phyloP scores from a whole-genome alignment of 2,113 vertebrate species.

The Anguilla rostrata region DNA sequence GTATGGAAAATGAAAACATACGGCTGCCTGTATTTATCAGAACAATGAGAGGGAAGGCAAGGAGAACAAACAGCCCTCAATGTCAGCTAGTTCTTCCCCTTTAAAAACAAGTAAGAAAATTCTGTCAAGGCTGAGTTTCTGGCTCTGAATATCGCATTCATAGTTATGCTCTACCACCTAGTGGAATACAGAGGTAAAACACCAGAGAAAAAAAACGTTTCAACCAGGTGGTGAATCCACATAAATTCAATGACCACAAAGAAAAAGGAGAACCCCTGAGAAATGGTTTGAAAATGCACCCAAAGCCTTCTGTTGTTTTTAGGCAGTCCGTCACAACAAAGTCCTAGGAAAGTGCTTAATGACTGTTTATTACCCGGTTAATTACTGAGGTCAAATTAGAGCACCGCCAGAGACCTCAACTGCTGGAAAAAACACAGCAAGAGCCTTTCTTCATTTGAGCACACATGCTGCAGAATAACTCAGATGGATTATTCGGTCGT shows the following conservation, averaged over 20 bases:
- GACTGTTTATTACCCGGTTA: neutral
- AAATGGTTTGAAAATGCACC: neutral
- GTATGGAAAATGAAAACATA: conserved; percentile 33
- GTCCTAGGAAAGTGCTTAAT: neutral
- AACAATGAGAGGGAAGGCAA: conserved; percentile 37
- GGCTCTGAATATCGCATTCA: neutral
- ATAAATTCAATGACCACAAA: neutral
- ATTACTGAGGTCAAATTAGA: neutral
- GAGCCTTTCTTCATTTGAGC: neutral
- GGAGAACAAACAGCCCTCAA: conserved; percentile 42
- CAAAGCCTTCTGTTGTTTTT: neutral
- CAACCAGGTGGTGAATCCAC: conserved; percentile 1
- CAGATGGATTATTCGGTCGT: neutral
- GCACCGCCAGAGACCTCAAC: neutral
- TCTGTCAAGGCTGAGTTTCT: neutral
- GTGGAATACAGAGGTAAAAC: conserved; percentile 57
- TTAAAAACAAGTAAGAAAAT: neutral
- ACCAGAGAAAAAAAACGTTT: neutral
- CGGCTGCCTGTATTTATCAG: conserved; percentile 46
- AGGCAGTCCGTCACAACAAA: neutral
- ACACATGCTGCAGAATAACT: neutral
- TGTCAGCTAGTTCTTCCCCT: neutral
- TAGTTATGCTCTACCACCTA: conserved; percentile 67
- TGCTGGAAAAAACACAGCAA: neutral
- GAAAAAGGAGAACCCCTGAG: neutral